Percentiles rank a stretch among this genome's conserved stretches.
These are phyloP conservation scores for Liodrosophila aerea DNA, from an alignment of 2,888 invertebrate species.

Conservation along the genomic window DNA sequence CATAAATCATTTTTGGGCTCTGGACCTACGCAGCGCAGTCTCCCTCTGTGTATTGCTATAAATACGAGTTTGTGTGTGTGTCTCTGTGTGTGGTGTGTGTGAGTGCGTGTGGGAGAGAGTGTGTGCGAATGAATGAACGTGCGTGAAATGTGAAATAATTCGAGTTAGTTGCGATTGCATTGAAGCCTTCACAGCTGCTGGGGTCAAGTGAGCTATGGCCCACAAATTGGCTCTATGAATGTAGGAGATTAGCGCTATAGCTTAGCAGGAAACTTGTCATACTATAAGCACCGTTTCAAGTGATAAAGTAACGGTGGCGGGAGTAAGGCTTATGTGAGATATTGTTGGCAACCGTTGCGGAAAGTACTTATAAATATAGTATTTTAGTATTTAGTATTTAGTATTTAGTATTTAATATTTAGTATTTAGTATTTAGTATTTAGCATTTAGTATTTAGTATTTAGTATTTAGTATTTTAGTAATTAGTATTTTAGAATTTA, in stretches of 20 bases:
- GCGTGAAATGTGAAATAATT: conserved; percentile 43
- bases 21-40: conserved; percentile 49
- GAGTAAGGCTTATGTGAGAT: no score
- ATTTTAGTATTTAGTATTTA: no score
- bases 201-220: conserved; percentile 45
- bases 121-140: conserved; percentile 53
- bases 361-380: no score
- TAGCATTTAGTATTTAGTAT: no score
- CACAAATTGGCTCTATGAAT: conserved; percentile 12
- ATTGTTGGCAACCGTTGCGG: no score
- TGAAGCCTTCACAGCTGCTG: conserved; percentile 29
- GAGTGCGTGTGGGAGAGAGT: conserved; percentile 18
- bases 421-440: no score
- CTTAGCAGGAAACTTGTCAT: not conserved
- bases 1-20: conserved; percentile 76
- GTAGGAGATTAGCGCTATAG: not conserved
- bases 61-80: conserved; percentile 19
- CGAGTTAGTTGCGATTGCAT: conserved; percentile 41
- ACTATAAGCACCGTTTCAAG: no score
- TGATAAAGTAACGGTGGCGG: not conserved
- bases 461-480: no score
- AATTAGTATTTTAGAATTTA: no score
- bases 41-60: conserved; percentile 17
- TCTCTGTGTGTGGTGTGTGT: conserved; percentile 8
- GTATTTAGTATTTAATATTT: no score